Evolutionary conservation across 2,888 invertebrate species (phyloP).

Genomic region (Drosophila setosimentum): DNA sequence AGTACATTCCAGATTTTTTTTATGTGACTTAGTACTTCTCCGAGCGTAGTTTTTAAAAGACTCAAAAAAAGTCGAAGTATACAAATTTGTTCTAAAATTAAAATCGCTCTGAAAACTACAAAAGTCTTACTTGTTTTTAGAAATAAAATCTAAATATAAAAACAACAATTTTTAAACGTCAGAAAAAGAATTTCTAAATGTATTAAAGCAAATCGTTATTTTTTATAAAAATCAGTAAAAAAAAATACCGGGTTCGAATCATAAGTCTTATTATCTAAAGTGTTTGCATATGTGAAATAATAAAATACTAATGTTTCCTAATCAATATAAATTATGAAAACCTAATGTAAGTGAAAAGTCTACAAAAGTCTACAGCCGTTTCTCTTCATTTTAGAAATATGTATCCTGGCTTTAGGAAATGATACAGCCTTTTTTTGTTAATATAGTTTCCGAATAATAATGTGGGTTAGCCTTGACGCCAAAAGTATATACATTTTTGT

Average conservation of each 20-base stretch:
- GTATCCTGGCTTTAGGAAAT: not conserved
- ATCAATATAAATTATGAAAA: fast-evolving
- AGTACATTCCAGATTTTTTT: not conserved
- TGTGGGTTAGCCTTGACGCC: not conserved
- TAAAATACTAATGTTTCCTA: not conserved
- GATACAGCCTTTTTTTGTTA: not conserved
- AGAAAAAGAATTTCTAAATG: not conserved
- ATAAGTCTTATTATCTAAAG: not conserved
- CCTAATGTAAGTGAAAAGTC: not conserved
- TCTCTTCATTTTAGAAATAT: not conserved
- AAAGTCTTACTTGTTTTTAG: not conserved
- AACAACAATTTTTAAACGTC: not conserved
- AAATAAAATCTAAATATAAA: not conserved
- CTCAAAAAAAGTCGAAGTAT: not conserved
- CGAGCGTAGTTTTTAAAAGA: not conserved
- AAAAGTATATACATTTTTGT: not conserved
- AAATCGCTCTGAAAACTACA: not conserved
- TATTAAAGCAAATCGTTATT: not conserved
- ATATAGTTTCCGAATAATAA: not conserved
- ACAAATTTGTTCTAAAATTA: not conserved
- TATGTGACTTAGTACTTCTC: not conserved
- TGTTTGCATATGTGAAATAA: too few relatives aligned
- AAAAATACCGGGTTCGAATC: not conserved
- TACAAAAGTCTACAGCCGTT: not conserved
- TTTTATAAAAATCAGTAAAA: not conserved